Conservation (phyloP, 2,113 vertebrate genomes). For the Pseudorasbora parva region DNA sequence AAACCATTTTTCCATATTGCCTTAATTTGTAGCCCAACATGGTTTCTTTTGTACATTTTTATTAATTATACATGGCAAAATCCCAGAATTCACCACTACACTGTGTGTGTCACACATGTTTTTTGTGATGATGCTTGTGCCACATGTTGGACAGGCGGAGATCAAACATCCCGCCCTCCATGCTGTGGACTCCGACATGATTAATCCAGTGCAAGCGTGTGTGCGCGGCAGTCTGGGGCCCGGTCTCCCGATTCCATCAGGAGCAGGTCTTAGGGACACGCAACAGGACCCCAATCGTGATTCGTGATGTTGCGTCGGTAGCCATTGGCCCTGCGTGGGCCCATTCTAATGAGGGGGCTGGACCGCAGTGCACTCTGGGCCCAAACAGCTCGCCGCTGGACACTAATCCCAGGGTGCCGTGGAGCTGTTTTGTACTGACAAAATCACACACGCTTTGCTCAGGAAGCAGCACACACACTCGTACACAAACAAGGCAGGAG, state of each 20-base stretch:
- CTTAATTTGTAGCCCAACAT: not conserved
- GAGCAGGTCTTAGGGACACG: conserved; percentile 2
- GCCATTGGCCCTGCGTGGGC: conserved; percentile 31
- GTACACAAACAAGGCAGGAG: conserved; percentile 46
- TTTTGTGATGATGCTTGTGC: not conserved
- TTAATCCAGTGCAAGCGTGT: conserved; percentile 38
- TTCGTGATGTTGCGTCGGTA: conserved; percentile 12
- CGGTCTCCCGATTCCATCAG: conserved; percentile 7
- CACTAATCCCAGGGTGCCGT: conserved; percentile 38
- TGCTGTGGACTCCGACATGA: conserved; percentile 2
- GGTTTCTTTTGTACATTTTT: not conserved
- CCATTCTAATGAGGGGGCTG: conserved; percentile 45
- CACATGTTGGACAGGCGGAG: conserved; percentile 36
- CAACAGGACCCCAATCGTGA: not conserved
- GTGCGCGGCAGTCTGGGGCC: conserved; percentile 11
- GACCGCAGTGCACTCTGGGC: conserved; percentile 27
- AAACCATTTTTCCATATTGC: not conserved
- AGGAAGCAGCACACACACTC: conserved; percentile 22
- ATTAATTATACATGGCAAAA: not conserved
- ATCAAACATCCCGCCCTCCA: conserved; percentile 28
- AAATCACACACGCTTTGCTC: conserved; percentile 46
- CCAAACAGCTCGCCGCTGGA: conserved; percentile 39
- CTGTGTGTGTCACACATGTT: conserved; percentile 22
- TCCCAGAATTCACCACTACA: not conserved
- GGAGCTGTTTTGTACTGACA: conserved; percentile 46